phyloP scores from a whole-genome alignment of 2,888 invertebrate genomes.

The Athetis lepigone region DNA sequence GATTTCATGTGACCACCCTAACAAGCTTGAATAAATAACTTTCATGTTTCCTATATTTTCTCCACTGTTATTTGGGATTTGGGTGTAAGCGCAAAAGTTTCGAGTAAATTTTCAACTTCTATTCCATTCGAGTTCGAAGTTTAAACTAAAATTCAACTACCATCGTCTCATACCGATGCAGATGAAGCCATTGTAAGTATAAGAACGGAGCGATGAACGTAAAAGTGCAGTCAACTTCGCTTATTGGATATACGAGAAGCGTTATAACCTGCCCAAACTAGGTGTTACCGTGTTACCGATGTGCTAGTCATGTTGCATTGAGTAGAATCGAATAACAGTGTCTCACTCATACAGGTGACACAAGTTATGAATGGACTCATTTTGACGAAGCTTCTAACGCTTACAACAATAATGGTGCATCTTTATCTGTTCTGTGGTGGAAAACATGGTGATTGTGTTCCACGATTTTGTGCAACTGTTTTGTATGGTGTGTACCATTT shows the following conservation, averaged over 20 bases:
- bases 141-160: conserved; percentile 8
- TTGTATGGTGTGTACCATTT: neutral
- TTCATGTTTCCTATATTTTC: conserved; percentile 39
- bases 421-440: too few relatives aligned
- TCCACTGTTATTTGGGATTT: neutral
- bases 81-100: neutral
- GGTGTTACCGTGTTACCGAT: conserved; percentile 5
- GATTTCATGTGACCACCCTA: conserved; percentile 60
- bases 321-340: neutral
- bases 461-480: neutral
- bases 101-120: neutral
- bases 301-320: conserved; percentile 12
- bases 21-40: conserved; percentile 60
- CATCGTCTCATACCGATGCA: conserved; percentile 1
- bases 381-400: neutral
- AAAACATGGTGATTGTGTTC: neutral
- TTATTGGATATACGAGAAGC: conserved; percentile 31
- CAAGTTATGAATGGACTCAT: conserved; percentile 36
- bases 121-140: neutral
- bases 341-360: conserved; percentile 14
- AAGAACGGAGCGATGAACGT: conserved; percentile 30
- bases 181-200: conserved; percentile 35
- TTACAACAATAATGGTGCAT: neutral
- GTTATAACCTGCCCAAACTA: conserved; percentile 17
- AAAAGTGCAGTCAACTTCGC: conserved; percentile 42